phyloP scores from a whole-genome alignment of 2,113 vertebrate species.

The Albula glossodonta region DNA sequence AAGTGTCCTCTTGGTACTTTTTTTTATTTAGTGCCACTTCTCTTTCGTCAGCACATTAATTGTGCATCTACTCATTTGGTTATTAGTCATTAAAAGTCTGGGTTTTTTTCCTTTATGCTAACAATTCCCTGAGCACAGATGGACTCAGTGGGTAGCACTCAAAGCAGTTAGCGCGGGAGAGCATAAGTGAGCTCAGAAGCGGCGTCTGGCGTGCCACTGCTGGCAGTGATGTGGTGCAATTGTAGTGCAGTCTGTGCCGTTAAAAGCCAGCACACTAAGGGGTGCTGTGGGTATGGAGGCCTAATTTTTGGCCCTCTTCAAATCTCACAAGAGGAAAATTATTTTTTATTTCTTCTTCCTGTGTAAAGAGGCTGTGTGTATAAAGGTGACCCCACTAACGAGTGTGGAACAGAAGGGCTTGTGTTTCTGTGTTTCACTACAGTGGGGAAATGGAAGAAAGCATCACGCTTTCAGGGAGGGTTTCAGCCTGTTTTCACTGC shows the following conservation, averaged over 20 bases:
- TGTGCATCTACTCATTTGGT: background rate
- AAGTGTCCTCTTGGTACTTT: no score
- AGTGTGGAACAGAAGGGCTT: background rate
- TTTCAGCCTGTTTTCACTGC: no score
- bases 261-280: background rate
- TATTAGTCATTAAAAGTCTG: background rate
- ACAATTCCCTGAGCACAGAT: background rate
- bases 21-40: no score
- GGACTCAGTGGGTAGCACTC: background rate
- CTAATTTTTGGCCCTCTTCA: slow-evolving; percentile 37
- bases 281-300: background rate
- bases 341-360: background rate
- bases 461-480: no score
- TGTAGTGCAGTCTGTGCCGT: background rate
- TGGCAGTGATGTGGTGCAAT: background rate
- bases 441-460: no score
- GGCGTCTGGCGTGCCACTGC: background rate
- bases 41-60: no score
- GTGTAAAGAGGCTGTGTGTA: slow-evolving; percentile 1
- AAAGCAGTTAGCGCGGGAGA: background rate
- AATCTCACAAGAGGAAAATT: slow-evolving; percentile 30
- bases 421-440: no score
- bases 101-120: background rate
- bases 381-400: slow-evolving; percentile 4
- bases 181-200: no score